Evolutionary conservation across 2,888 invertebrate genomes (phyloP).

Genomic region (Calliscelio sp.): DNA sequence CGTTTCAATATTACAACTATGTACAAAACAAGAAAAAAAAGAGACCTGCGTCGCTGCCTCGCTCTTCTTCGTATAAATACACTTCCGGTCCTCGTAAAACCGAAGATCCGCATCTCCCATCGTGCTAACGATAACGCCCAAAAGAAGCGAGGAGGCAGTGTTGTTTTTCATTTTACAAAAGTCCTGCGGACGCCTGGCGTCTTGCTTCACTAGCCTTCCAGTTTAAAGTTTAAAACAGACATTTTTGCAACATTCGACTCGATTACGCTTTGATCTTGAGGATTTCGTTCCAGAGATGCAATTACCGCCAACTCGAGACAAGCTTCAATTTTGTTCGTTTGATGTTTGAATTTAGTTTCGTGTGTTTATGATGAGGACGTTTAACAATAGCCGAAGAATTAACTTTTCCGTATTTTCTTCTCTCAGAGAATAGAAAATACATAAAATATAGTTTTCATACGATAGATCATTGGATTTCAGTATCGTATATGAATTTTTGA

Average conservation of each 20-base stretch:
- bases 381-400: too few species aligned
- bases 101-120: constrained; percentile 70
- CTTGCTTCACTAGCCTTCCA: constrained; percentile 83
- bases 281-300: neutral
- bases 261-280: constrained; percentile 41
- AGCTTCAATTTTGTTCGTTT: too few species aligned
- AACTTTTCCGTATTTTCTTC: too few species aligned
- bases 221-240: constrained; percentile 55
- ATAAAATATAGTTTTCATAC: too few species aligned
- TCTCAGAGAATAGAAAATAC: too few species aligned
- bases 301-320: too few species aligned
- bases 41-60: constrained; percentile 38
- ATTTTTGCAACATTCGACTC: constrained; percentile 43
- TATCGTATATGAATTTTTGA: too few species aligned
- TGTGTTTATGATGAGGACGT: too few species aligned
- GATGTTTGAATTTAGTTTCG: too few species aligned
- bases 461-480: too few species aligned
- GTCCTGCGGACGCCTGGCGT: constrained; percentile 71
- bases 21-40: constrained; percentile 66
- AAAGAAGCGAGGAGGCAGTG: constrained; percentile 35
- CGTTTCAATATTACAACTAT: constrained; percentile 74
- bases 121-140: neutral
- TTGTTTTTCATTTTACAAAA: constrained; percentile 67
- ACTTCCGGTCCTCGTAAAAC: constrained; percentile 76
- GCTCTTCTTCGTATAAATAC: constrained; percentile 42